Percentiles rank a stretch among this genome's conserved stretches.
phyloP scores from a whole-genome alignment of 2,113 vertebrate species.

The Macrotis lagotis region DNA sequence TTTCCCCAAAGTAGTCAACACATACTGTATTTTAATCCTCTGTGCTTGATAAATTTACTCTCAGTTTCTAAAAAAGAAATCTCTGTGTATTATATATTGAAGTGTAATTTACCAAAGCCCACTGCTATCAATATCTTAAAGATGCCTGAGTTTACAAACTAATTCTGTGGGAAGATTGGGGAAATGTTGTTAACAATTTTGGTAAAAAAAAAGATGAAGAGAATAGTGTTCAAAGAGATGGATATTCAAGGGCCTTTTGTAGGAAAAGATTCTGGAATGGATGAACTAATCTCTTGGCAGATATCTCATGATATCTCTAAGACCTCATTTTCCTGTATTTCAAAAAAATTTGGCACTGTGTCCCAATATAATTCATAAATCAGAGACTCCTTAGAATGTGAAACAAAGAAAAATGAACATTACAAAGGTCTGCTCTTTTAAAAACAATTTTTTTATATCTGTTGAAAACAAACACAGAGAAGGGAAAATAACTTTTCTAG shows the following conservation, averaged over 20 bases:
- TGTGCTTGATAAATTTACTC: not conserved
- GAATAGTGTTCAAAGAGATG: not conserved
- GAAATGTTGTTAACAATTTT: not conserved
- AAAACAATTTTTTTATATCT: not conserved
- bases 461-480: not conserved
- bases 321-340: not conserved
- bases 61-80: not conserved
- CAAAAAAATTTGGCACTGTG: not conserved
- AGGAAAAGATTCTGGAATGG: not conserved
- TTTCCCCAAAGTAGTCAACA: not conserved
- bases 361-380: not conserved
- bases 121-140: not conserved
- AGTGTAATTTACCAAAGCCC: not conserved
- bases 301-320: not conserved
- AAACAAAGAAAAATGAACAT: not conserved
- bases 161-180: not conserved
- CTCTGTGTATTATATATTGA: not conserved
- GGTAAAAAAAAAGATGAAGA: not conserved
- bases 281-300: not conserved
- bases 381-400: not conserved
- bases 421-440: not conserved
- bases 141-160: not conserved
- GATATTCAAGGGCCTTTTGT: not conserved
- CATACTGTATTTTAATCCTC: not conserved
- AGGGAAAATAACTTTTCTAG: not conserved